Conservation (phyloP, 2,797 vertebrate species). For the Syndactyla subalaris region DNA sequence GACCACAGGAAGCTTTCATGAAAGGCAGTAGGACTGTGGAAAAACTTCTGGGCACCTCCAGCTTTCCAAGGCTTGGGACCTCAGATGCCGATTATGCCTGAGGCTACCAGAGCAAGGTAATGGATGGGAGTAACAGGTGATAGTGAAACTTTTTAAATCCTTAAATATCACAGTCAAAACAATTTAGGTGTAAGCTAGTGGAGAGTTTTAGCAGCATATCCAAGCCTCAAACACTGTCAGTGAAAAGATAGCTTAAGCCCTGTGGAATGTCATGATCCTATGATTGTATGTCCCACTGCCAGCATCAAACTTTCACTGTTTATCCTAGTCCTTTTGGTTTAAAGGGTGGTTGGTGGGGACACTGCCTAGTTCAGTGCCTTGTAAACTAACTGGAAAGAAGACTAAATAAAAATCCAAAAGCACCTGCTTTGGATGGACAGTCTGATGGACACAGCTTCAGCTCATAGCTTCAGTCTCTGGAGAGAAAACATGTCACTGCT, state of each 20-base stretch:
- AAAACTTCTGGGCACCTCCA: neutral
- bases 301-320: neutral
- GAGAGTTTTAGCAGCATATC: neutral
- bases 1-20: neutral
- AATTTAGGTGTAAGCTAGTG: neutral
- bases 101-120: neutral
- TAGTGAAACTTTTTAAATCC: neutral
- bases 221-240: neutral
- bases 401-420: neutral
- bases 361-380: neutral
- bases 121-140: neutral
- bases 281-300: neutral
- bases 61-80: neutral
- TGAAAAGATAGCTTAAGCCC: neutral
- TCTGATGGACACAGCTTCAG: neutral
- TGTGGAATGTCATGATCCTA: fast-evolving
- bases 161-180: neutral
- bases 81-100: neutral
- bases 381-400: neutral
- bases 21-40: neutral
- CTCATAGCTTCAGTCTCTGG: neutral
- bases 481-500: neutral
- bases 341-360: neutral
- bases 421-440: neutral
- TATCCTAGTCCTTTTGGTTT: neutral